phyloP scores from a whole-genome alignment of 2,888 invertebrate genomes.

The Cephonodes hylas region DNA sequence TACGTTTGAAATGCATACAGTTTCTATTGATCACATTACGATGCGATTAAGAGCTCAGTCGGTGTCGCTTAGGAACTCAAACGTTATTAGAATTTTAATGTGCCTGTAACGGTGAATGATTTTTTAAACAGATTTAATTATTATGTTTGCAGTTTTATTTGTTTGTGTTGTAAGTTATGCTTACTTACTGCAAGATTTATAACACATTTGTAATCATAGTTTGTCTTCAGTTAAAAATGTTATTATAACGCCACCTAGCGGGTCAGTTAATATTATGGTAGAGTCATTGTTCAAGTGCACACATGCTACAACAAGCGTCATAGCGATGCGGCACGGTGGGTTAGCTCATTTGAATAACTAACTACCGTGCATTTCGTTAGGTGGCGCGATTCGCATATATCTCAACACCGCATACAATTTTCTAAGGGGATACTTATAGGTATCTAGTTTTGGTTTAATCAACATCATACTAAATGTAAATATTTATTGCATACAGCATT shows the following conservation, averaged over 20 bases:
- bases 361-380: neutral
- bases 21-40: constrained; percentile 3
- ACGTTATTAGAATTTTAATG: neutral
- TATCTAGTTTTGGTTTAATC: too few relatives aligned
- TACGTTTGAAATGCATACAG: constrained; percentile 14
- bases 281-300: neutral
- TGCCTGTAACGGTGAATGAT: neutral
- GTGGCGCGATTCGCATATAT: neutral
- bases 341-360: constrained; percentile 2
- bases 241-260: constrained; percentile 39
- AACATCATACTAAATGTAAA: too few relatives aligned
- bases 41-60: neutral
- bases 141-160: too few relatives aligned
- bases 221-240: neutral
- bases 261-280: constrained; percentile 9
- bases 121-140: too few relatives aligned
- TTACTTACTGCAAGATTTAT: too few relatives aligned
- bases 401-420: neutral
- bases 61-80: neutral
- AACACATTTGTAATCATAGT: too few relatives aligned
- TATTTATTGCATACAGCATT: too few relatives aligned
- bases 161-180: neutral
- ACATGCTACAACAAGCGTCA: neutral
- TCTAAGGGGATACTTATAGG: neutral
- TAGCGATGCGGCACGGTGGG: neutral